These are phyloP conservation scores for Aradophagus sp. DNA, from an alignment of 1,140 invertebrate genomes.

Conservation along the genomic window DNA sequence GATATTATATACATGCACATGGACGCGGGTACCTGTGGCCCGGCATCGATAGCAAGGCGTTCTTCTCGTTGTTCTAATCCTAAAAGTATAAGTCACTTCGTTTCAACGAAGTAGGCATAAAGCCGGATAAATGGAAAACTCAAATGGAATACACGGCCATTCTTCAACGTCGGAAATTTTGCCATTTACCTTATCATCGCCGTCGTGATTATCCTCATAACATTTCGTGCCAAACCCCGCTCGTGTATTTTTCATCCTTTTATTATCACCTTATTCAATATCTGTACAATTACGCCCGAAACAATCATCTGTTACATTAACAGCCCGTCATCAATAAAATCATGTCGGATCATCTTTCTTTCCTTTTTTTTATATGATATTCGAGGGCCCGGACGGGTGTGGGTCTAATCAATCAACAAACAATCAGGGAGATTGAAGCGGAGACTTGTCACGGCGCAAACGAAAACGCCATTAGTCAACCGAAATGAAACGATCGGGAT, in stretches of 20 bases:
- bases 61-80: constrained; percentile 57
- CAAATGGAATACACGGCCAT: constrained; percentile 63
- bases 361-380: constrained; percentile 33
- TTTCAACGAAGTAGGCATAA: constrained; percentile 58
- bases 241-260: constrained; percentile 45
- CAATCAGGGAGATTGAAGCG: constrained; percentile 41
- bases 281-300: constrained; percentile 47
- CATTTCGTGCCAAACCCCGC: constrained; percentile 47
- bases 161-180: constrained; percentile 57
- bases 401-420: constrained; percentile 32
- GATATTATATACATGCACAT: constrained; percentile 67
- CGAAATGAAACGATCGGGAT: neutral
- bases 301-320: constrained; percentile 55
- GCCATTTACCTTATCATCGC: constrained; percentile 57
- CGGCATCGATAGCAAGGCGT: constrained; percentile 60
- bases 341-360: constrained; percentile 43
- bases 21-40: constrained; percentile 47
- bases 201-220: constrained; percentile 56
- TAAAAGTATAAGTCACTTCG: constrained; percentile 61
- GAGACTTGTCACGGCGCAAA: neutral
- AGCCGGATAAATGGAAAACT: constrained; percentile 65
- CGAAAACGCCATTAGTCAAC: constrained; percentile 18
- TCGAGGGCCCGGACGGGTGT: constrained; percentile 10
- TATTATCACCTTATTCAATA: constrained; percentile 45
- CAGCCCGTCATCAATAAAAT: constrained; percentile 52